These are phyloP conservation scores for Chionis minor DNA, from an alignment of 2,113 vertebrate genomes.

Conservation along the genomic window DNA sequence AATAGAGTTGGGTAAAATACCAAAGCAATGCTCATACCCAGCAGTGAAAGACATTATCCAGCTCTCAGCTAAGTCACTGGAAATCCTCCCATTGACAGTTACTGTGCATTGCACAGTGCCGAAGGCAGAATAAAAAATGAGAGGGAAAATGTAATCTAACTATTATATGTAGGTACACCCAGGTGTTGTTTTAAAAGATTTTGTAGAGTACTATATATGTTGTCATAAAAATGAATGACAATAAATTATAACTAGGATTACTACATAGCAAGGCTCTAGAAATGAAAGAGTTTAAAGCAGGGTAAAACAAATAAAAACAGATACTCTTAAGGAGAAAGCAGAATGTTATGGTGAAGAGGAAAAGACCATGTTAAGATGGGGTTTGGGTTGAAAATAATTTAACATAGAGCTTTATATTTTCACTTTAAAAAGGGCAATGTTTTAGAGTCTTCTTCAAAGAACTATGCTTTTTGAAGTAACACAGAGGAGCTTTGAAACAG, in stretches of 20 bases:
- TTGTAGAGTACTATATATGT: background rate
- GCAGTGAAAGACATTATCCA: background rate
- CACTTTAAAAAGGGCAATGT: background rate
- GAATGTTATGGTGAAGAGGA: background rate
- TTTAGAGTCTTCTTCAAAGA: background rate
- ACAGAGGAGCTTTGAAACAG: background rate
- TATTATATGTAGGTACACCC: background rate
- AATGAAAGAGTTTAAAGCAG: background rate
- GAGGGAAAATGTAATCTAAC: background rate
- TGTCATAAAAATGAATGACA: background rate
- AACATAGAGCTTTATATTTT: background rate
- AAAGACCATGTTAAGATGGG: background rate
- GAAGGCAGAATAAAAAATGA: background rate
- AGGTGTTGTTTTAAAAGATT: background rate
- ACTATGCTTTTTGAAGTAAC: background rate
- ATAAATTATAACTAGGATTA: background rate
- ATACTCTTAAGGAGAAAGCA: background rate
- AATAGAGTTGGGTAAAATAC: background rate
- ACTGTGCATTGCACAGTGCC: background rate
- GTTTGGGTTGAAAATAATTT: background rate
- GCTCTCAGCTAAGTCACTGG: background rate
- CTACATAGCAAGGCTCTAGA: background rate
- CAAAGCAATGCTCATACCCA: background rate
- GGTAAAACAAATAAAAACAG: background rate
- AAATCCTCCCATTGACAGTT: background rate